A percentile compares a stretch with the other conserved stretches of the same genome.
Evolutionary conservation across 2,888 invertebrate genomes (phyloP).

Genomic region (Ormia ochracea): DNA sequence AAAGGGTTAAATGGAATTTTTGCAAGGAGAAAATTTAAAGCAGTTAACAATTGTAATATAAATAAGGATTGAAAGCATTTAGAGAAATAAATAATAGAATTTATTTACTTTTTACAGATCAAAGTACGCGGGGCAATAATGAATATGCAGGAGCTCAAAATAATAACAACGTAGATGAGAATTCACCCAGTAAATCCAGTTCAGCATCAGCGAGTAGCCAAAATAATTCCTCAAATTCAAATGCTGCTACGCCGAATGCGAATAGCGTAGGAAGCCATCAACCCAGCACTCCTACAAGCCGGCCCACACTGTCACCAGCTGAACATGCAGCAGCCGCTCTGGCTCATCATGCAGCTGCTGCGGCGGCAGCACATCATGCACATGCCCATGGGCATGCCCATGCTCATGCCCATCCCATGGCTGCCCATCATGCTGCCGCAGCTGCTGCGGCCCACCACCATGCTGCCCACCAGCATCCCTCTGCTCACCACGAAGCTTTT

Average conservation of each 20-base stretch:
- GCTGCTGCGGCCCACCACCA: constrained; percentile 64
- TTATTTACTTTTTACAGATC: constrained; percentile 64
- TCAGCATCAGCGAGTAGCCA: constrained; percentile 58
- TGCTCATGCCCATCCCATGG: constrained; percentile 65
- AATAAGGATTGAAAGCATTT: constrained; percentile 29
- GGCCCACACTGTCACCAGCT: constrained; percentile 67
- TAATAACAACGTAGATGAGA: constrained; percentile 68
- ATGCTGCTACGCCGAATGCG: constrained; percentile 43
- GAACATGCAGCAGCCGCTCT: constrained; percentile 70
- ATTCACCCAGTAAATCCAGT: constrained; percentile 70
- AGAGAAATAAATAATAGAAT: background rate
- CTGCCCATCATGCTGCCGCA: constrained; percentile 61
- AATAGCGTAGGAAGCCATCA: constrained; percentile 47
- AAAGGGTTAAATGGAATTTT: constrained; percentile 53
- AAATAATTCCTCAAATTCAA: constrained; percentile 51
- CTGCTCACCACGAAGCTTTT: constrained; percentile 62
- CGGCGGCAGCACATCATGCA: constrained; percentile 69
- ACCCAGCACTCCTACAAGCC: constrained; percentile 48
- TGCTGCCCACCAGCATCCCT: constrained; percentile 65
- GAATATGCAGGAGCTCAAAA: constrained; percentile 69
- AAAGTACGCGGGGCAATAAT: constrained; percentile 70
- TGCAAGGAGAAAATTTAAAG: constrained; percentile 1
- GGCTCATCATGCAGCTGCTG: constrained; percentile 70
- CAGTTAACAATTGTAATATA: constrained; percentile 15
- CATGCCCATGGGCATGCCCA: constrained; percentile 70